phyloP scores from a whole-genome alignment of 2,797 vertebrate genomes.

The Acipenser oxyrinchus region DNA sequence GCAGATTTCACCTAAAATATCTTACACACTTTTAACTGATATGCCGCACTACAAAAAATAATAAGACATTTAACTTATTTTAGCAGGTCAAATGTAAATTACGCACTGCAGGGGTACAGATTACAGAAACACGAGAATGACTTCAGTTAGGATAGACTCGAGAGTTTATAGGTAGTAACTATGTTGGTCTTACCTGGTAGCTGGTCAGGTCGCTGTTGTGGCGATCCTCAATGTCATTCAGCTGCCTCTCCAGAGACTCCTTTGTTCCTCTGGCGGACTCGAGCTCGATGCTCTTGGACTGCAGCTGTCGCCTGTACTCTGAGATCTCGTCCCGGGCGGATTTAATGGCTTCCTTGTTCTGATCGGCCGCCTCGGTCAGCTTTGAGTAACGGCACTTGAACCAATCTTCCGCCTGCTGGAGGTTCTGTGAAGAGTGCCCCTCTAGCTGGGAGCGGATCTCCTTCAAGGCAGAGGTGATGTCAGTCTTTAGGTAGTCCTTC shows the following conservation, averaged over 20 bases:
- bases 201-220: constrained; percentile 82
- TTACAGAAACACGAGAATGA: too few relatives aligned
- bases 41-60: too few relatives aligned
- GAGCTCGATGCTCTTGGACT: constrained; percentile 91
- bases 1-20: too few relatives aligned
- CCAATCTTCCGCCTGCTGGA: constrained; percentile 92
- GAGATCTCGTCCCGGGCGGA: constrained; percentile 89
- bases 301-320: constrained; percentile 93
- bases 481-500: constrained; percentile 84
- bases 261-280: constrained; percentile 91
- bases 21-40: too few relatives aligned
- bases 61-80: too few relatives aligned
- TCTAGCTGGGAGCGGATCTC: constrained; percentile 95
- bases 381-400: constrained; percentile 87
- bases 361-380: constrained; percentile 88
- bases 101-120: too few relatives aligned
- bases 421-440: constrained; percentile 90
- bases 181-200: constrained; percentile 69
- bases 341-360: constrained; percentile 93
- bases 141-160: too few relatives aligned
- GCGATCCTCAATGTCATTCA: constrained; percentile 91
- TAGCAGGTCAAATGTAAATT: not conserved
- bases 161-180: too few relatives aligned
- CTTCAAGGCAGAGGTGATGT: constrained; percentile 89
- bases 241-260: constrained; percentile 91